These are phyloP conservation scores for Alcis repandata DNA, from an alignment of 2,888 invertebrate species.

Conservation along the genomic window DNA sequence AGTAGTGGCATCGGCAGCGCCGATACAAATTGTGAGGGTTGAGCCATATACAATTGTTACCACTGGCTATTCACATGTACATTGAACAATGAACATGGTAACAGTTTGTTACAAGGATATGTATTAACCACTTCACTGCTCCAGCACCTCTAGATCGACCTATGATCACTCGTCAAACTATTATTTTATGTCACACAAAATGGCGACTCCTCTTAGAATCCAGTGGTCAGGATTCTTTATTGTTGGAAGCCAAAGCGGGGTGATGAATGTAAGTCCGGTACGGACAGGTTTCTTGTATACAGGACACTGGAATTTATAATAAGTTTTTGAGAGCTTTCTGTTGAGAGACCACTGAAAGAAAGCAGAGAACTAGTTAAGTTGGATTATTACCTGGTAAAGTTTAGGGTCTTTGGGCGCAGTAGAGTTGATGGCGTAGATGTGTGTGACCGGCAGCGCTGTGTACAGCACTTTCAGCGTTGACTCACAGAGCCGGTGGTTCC, in stretches of 20 bases:
- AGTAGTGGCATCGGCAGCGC: too few relatives aligned
- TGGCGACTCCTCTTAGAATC: constrained; percentile 94
- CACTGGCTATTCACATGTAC: too few relatives aligned
- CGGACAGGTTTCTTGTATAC: constrained; percentile 95
- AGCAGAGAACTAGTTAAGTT: too few relatives aligned
- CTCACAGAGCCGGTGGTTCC: constrained; percentile 90
- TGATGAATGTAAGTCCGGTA: constrained; percentile 93
- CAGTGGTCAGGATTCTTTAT: constrained; percentile 92
- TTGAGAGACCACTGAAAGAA: too few relatives aligned
- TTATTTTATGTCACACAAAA: constrained; percentile 95
- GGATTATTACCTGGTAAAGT: constrained; percentile 90
- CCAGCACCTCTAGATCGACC: too few relatives aligned
- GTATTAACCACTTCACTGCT: too few relatives aligned
- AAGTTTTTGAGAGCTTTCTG: too few relatives aligned
- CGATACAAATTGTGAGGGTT: too few relatives aligned
- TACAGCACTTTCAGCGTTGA: constrained; percentile 94
- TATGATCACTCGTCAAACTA: too few relatives aligned
- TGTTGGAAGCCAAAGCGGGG: constrained; percentile 91
- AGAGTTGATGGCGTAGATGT: constrained; percentile 92
- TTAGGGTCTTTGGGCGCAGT: constrained; percentile 90
- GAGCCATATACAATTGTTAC: too few relatives aligned
- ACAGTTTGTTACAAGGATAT: too few relatives aligned
- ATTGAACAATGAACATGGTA: too few relatives aligned
- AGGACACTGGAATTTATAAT: constrained; percentile 90
- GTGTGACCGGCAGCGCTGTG: constrained; percentile 92